Base-by-base conservation (phyloP, 2,113 vertebrate genomes). In the Anguilla japonica region DNA sequence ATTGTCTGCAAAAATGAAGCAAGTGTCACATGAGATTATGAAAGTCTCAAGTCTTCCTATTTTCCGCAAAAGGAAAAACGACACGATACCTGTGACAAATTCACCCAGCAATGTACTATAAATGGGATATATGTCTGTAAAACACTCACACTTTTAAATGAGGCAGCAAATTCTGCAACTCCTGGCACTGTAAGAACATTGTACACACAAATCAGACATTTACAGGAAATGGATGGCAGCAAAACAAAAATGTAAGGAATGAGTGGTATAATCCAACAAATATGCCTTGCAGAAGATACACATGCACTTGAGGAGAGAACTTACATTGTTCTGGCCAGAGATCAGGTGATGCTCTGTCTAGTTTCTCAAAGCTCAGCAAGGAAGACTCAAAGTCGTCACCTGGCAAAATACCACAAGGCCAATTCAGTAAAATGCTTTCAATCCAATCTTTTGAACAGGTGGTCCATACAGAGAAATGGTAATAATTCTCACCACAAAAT, bases 141-240 rank as follows among this genome's bases (percentile, higher is more conserved):
- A 8, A 67, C 89, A 97, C 98, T 97, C 93, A 99, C 98, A 90
- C 98, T 99, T 96, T 99, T 99, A 94, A 97, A 99, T 87, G 98
- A 98, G 87, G 98, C 97, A 85, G 98, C 98, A 93, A 99, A 99
- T 93, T 99, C 98, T 88, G 97, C 97, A 85, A 99, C 98, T n/a
- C 98, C 98, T 5, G 98, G 98, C 91, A 99, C 98, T 99, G 91
- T 85, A 88, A 80, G 88, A 88, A 90, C n/a, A 85, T 63, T 6
- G 34, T 26, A n/a, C 60, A 7, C 43, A 57, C 50, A 34, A 83
- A 87, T 75, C 83, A n/a, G 7, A 87, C 6, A n/a, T 40, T 83
- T 39, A 84, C 26, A 67, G 9, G 5, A 75, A 6, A 39, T 20
- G 56, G 39, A 34, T 29, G 40, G 63, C 60, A 41, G 3, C n/a